Evolutionary conservation across 2,888 invertebrate genomes (phyloP), one percentile per base, ranked within the genome.

Genomic region (Electrophaes corylata): DNA sequence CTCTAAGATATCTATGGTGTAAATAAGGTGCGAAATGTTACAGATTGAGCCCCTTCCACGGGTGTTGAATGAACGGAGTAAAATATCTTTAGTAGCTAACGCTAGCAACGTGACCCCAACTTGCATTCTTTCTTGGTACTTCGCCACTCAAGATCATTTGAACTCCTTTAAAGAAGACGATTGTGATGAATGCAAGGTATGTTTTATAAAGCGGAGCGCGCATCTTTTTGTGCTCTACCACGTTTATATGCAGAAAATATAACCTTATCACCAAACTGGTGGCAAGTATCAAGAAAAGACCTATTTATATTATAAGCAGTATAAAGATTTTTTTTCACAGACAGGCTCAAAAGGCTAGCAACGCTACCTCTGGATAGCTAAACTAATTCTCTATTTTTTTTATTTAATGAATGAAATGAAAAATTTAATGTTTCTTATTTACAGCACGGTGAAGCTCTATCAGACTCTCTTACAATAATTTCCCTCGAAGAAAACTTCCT

Each of bases 401-500:
- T n/a, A n/a, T n/a, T n/a, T n/a, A n/a, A n/a, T n/a, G n/a, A n/a
- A n/a, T n/a, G n/a, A n/a, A n/a, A n/a, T n/a, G n/a, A n/a, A n/a
- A n/a, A n/a, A n/a, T n/a, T n/a, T n/a, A n/a, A n/a, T n/a, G n/a
- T n/a, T n/a, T 20, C 23, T 63, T 50, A 40, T 5, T 59, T 59
- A n/a, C 66, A 86, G 87, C 78, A 80, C 37, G 86, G 84, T 3
- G 63, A 67, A 58, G 66, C 69, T 6, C 58, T 84, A 62, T 65
- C 82, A 1, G 79, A 81, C 8, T 66, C 79, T 1, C 6, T 80
- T 19, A 80, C 78, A 45, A 71, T 83, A 50, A 73, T 72, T 51
- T 86, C 86, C 0, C 64, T 84, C 0, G 84, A 86, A 74, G 80
- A 84, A 29, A 83, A 79, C 67, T 86, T 87, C 57, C 70, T 86